A percentile compares a stretch with the other conserved stretches of the same genome.
Conservation (phyloP, 53 echinoderm and acorn worm species). For the Crossaster papposus region DNA sequence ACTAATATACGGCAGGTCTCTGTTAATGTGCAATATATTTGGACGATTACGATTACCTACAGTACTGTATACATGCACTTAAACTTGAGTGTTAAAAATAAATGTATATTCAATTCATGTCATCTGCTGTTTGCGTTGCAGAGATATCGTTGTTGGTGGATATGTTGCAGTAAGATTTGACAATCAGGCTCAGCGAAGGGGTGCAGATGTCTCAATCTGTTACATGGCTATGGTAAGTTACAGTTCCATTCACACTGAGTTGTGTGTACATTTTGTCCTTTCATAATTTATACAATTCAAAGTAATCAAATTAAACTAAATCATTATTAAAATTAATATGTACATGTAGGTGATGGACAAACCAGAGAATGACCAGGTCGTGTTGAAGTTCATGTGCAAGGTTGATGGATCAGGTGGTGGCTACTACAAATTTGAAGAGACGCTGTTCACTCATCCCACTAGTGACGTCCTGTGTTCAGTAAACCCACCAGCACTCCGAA, state of each 20-base stretch:
- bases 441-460: constrained; percentile 37
- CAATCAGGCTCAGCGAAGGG: constrained; percentile 24
- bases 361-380: constrained; percentile 22
- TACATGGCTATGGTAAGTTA: constrained; percentile 38
- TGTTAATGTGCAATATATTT: too few species aligned
- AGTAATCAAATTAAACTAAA: too few species aligned
- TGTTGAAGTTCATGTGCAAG: constrained; percentile 39
- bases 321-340: too few species aligned
- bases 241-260: background rate
- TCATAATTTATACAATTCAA: too few species aligned
- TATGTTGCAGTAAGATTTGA: constrained; percentile 23
- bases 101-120: constrained; percentile 2
- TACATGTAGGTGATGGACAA: constrained; percentile 22
- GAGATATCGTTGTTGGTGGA: constrained; percentile 27
- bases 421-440: constrained; percentile 27
- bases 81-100: too few species aligned
- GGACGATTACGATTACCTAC: too few species aligned
- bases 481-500: constrained; percentile 14
- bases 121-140: constrained; percentile 12
- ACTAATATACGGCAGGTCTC: too few species aligned
- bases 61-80: too few species aligned
- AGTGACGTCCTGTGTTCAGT: constrained; percentile 22
- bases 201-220: constrained; percentile 21
- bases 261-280: too few species aligned
- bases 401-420: constrained; percentile 27